phyloP scores from a whole-genome alignment of 2,797 vertebrate species.

The Pseudochaenichthys georgianus region DNA sequence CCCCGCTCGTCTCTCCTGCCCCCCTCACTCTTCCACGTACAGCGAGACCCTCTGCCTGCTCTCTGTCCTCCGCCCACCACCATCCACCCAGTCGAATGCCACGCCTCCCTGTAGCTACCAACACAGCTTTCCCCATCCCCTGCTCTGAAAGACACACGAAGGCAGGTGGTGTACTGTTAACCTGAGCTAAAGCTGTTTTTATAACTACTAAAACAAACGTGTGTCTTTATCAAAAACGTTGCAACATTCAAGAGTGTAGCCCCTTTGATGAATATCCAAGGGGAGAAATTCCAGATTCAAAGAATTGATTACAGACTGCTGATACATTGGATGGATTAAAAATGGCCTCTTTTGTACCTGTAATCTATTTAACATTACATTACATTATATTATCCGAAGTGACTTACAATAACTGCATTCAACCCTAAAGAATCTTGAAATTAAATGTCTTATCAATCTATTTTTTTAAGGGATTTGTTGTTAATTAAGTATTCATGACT shows the following conservation, averaged over 20 bases:
- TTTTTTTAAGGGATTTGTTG: too few species aligned
- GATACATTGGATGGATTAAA: too few species aligned
- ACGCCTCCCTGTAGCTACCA: constrained; percentile 48
- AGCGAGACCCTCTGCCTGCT: constrained; percentile 27
- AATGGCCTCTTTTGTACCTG: too few species aligned
- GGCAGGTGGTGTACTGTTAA: constrained; percentile 68
- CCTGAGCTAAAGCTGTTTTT: constrained; percentile 9
- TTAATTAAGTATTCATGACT: background rate
- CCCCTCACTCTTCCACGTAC: constrained; percentile 6
- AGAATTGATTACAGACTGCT: background rate
- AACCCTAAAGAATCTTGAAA: too few species aligned
- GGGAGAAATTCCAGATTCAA: background rate
- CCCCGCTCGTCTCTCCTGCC: constrained; percentile 37
- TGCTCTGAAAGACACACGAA: constrained; percentile 54
- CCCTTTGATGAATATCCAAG: background rate
- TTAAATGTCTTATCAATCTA: too few species aligned
- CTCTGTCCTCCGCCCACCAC: constrained; percentile 25
- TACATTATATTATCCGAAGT: too few species aligned
- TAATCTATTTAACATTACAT: too few species aligned
- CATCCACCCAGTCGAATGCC: constrained; percentile 24
- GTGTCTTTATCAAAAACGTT: constrained; percentile 27
- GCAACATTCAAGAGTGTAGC: constrained; percentile 24
- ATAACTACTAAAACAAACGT: constrained; percentile 29
- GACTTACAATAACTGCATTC: too few species aligned
- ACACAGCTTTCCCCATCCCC: constrained; percentile 8